Evolutionary conservation across 2,888 invertebrate genomes (phyloP), one percentile per base, ranked within the genome.

Genomic region (Aelia acuminata): DNA sequence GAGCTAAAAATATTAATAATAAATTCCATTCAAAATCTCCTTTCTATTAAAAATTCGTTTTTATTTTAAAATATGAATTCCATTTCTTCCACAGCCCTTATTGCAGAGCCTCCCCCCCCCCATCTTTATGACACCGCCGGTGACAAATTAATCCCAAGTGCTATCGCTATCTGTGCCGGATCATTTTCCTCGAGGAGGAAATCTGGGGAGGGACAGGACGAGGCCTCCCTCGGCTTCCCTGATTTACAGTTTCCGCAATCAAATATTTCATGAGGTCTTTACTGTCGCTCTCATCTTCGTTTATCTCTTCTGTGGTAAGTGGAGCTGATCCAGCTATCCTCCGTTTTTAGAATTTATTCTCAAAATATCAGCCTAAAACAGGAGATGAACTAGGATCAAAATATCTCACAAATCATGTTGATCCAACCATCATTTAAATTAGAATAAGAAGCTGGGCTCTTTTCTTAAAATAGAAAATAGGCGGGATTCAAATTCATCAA

Each of bases 251-350:
- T 80, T 80, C 80, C 80, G 80, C 80, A 43, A 80, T 80, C 39
- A 80, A 80, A 80, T 80, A 80, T 80, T 80, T 80, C 80, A 80
- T 80, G 80, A 43, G 80, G n/a, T 43, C 80, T 80, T 80, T 43
- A 80, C 80, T 43, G 43, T 13, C 43, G 13, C 22, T 43, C 43
- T 39, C 63, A 31, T 70, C 80, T 47, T 47, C 43, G 80, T 80
- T 80, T 43, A 80, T 80, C 80, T 80, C 80, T n/a, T 35, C 63
- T 20, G 26, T 70, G 63, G 31, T 35, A 35, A 70, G 20, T 1
- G 63, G 57, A 57, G 31, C 63, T 20, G 31, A 26, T 35, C 35
- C 35, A 35, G 63, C 63, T 7, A 22, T 31, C 15, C 63, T 20
- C 20, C 31, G 26, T 57, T 11, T 70, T 35, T 35, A 35, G 31